phyloP scores from a whole-genome alignment of 2,888 invertebrate species.

The Tenthredo livida region DNA sequence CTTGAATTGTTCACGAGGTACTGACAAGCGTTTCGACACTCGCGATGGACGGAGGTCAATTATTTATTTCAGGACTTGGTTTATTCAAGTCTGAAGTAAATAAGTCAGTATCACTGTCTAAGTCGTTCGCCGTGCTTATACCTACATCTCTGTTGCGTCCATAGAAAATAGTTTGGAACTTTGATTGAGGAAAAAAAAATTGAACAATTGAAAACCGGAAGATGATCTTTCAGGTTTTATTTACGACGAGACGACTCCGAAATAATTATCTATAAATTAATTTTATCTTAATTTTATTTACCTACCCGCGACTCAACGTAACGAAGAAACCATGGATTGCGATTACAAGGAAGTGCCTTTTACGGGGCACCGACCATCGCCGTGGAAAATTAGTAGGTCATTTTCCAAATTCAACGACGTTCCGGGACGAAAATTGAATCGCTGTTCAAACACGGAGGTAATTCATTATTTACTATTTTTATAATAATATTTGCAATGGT shows the following conservation, averaged over 20 bases:
- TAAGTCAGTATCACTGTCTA: neutral
- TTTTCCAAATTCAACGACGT: conserved; percentile 10
- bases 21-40: neutral
- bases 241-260: neutral
- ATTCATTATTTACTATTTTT: neutral
- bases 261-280: neutral
- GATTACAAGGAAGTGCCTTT: neutral
- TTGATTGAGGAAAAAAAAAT: neutral
- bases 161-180: neutral
- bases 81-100: neutral
- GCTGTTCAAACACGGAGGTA: neutral
- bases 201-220: neutral
- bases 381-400: conserved; percentile 7
- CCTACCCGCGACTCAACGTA: neutral
- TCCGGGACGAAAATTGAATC: neutral
- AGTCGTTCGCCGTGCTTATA: neutral
- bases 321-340: conserved; percentile 8
- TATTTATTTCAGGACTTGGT: neutral
- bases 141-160: too few species aligned
- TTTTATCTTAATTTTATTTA: neutral
- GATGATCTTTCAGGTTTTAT: neutral
- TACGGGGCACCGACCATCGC: neutral
- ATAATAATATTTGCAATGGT: neutral
- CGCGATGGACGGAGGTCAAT: neutral
- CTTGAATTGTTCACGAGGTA: conserved; percentile 1